phyloP scores from a whole-genome alignment of 2,888 invertebrate genomes.

The Halocaridina rubra region DNA sequence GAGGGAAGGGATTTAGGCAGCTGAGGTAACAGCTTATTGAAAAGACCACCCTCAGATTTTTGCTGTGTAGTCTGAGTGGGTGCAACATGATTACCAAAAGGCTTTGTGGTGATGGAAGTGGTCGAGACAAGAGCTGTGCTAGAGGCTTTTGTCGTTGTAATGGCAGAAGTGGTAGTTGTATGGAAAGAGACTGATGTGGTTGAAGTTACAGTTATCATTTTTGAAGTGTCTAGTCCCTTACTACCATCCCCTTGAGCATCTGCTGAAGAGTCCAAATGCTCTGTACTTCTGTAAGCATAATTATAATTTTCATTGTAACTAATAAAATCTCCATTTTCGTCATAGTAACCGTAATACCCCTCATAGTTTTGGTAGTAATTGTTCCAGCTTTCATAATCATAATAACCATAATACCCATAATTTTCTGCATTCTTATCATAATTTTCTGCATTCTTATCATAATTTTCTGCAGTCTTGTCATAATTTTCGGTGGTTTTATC shows the following conservation, averaged over 20 bases:
- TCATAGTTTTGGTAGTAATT: constrained; percentile 59
- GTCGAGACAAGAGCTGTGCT: constrained; percentile 42
- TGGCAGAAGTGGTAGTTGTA: constrained; percentile 54
- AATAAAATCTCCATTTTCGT: constrained; percentile 62
- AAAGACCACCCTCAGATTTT: constrained; percentile 47
- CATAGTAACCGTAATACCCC: constrained; percentile 62
- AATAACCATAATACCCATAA: constrained; percentile 53
- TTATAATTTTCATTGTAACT: constrained; percentile 78
- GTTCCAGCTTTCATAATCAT: constrained; percentile 49
- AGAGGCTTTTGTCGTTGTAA: constrained; percentile 52
- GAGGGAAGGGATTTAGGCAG: constrained; percentile 52
- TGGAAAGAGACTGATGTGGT: constrained; percentile 35
- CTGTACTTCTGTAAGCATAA: constrained; percentile 78
- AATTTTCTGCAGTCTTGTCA: constrained; percentile 32
- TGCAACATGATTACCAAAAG: constrained; percentile 59
- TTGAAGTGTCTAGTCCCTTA: constrained; percentile 34
- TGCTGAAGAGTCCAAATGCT: constrained; percentile 70
- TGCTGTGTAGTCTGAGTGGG: constrained; percentile 24
- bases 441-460: constrained; percentile 44
- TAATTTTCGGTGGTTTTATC: constrained; percentile 49
- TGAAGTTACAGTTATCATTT: constrained; percentile 56
- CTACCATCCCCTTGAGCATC: constrained; percentile 30
- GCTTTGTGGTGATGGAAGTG: constrained; percentile 36
- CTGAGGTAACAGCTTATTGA: constrained; percentile 61
- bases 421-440: too few species aligned